These are phyloP conservation scores for Amphipoea oculea DNA, from an alignment of 2,888 invertebrate genomes.

Conservation along the genomic window DNA sequence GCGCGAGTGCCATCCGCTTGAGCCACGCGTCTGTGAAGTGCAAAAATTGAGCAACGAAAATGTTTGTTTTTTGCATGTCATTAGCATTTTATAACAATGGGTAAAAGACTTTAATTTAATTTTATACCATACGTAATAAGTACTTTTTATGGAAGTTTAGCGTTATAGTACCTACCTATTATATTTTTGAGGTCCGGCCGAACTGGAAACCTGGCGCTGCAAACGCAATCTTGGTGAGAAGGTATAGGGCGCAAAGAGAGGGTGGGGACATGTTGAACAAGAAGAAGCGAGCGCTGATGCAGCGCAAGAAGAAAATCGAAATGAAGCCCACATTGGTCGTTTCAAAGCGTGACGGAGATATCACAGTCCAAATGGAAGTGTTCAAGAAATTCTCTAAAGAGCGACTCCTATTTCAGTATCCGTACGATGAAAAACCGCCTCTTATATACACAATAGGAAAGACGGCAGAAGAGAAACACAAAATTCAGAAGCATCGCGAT, in stretches of 20 bases:
- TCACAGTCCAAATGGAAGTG: slow-evolving; percentile 86
- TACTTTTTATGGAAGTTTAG: background rate
- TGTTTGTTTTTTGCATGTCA: too few species aligned
- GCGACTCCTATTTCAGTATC: slow-evolving; percentile 83
- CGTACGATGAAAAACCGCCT: slow-evolving; percentile 86
- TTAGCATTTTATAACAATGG: too few species aligned
- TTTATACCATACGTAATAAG: too few species aligned
- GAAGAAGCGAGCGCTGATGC: slow-evolving; percentile 84
- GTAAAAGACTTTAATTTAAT: too few species aligned
- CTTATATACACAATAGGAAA: slow-evolving; percentile 85
- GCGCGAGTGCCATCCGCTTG: too few species aligned
- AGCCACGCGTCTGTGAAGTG: too few species aligned
- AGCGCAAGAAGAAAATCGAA: slow-evolving; percentile 85
- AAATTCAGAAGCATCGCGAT: slow-evolving; percentile 82
- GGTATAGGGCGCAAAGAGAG: slow-evolving; percentile 80
- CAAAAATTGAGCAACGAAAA: too few species aligned
- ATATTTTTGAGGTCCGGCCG: slow-evolving; percentile 79
- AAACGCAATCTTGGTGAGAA: slow-evolving; percentile 81
- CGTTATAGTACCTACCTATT: background rate
- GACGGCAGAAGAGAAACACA: slow-evolving; percentile 82
- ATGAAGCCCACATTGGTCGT: slow-evolving; percentile 83
- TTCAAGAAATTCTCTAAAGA: slow-evolving; percentile 87
- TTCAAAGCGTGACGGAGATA: slow-evolving; percentile 84
- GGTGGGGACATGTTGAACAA: slow-evolving; percentile 83
- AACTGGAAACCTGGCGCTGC: slow-evolving; percentile 87